These are phyloP conservation scores for Tragelaphus scriptus DNA, from an alignment of 2,113 vertebrate species.

Conservation along the genomic window DNA sequence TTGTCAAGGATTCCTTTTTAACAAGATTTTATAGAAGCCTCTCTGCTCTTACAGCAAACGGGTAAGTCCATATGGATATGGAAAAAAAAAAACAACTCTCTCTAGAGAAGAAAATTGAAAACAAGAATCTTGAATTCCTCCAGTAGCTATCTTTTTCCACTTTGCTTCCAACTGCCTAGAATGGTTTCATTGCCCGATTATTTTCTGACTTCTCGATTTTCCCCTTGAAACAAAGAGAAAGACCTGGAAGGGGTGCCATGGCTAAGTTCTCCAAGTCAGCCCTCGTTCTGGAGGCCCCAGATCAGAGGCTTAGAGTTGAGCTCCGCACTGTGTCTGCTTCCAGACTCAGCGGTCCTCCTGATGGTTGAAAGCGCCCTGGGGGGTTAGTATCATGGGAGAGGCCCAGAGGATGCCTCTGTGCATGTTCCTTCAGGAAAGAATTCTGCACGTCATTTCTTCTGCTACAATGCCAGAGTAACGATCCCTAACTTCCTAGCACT, in stretches of 20 bases:
- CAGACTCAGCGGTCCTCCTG: rapidly evolving
- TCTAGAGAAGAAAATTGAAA: background rate
- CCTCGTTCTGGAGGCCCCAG: background rate
- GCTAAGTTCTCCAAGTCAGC: background rate
- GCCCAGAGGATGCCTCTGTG: background rate
- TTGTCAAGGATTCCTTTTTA: constrained; percentile 32
- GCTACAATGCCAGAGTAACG: background rate
- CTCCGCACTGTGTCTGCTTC: background rate
- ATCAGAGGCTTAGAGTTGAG: background rate
- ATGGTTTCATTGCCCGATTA: background rate
- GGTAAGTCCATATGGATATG: background rate
- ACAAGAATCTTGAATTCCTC: constrained; percentile 29
- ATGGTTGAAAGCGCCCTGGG: rapidly evolving
- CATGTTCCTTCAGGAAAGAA: rapidly evolving
- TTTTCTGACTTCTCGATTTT: background rate
- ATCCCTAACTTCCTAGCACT: background rate
- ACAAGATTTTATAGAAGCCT: constrained; percentile 12
- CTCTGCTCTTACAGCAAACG: constrained; percentile 43
- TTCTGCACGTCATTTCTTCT: background rate
- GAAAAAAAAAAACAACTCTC: background rate
- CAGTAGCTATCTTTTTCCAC: constrained; percentile 4
- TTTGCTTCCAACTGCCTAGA: background rate
- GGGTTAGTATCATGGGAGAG: background rate
- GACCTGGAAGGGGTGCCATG: background rate
- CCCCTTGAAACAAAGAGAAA: background rate